Evolutionary conservation across 2,797 vertebrate genomes (phyloP), one percentile per base, ranked within the genome.

Genomic region (Catostomus latipinnis): DNA sequence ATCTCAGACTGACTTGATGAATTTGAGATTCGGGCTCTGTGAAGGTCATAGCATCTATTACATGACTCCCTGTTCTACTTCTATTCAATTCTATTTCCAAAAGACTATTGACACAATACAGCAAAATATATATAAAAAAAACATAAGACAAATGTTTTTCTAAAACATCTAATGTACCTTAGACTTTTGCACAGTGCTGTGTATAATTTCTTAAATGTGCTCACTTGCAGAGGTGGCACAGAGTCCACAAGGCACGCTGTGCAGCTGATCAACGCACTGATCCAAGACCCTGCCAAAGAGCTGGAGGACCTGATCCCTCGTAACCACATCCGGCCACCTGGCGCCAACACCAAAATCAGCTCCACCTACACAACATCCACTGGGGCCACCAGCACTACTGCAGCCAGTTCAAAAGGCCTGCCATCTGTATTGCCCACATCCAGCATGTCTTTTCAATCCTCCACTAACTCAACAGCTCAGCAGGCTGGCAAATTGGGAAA

Each of bases 231-330:
- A 91, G 98, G 98, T 49, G 98, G 98, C 81, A 98, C 97, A 0
- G 98, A 99, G 89, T 99, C 98, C 46, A 99, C 98, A 0, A 94
- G 98, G 86, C 97, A 98, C 0, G 98, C 97, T 46, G 97, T 99
- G 86, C 98, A 99, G 53, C 94, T 99, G 87, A 99, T 99, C 89
- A 99, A 98, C 83, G 97, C 98, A 83, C 96, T 99, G 83, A 99
- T 99, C 92, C 97, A 99, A 92, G 98, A 99, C 92, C 98, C 98
- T 74, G 96, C 97, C 91, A 99, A 99, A 93, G 98, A 99, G 95
- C 94, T 99, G 69, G 98, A 99, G 91, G 98, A 99, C 87, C 93
- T 99, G 88, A 99, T 99, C 91, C 98, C 98, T 80, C 95, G 97
- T 89, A 98, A 97, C 90, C 98, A 99, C 78, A 99, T 99, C 90